These are phyloP conservation scores for Thaumatotibia leucotreta DNA, from an alignment of 1,140 invertebrate species.

Conservation along the genomic window DNA sequence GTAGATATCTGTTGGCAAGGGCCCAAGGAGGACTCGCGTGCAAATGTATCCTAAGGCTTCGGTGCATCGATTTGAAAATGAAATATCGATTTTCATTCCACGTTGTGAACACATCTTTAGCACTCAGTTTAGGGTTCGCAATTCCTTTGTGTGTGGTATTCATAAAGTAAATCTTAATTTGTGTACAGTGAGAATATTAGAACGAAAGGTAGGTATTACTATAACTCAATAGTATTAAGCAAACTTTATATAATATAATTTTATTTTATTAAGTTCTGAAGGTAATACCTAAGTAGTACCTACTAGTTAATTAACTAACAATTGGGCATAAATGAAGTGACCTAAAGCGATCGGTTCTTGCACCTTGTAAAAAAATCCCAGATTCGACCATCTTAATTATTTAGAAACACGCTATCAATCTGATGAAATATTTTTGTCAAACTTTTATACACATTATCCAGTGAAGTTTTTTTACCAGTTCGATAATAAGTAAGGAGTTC, in stretches of 20 bases:
- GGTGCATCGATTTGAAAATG: slow-evolving; percentile 54
- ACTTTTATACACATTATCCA: no score
- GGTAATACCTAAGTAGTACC: no score
- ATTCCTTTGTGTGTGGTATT: slow-evolving; percentile 1
- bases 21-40: slow-evolving; percentile 53
- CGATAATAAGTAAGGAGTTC: no score
- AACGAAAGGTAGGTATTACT: no score
- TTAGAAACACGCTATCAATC: slow-evolving; percentile 37
- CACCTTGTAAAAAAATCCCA: slow-evolving; percentile 15
- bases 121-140: neutral
- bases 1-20: slow-evolving; percentile 62
- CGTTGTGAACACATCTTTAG: slow-evolving; percentile 16
- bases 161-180: neutral
- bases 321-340: neutral
- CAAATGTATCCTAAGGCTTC: slow-evolving; percentile 70
- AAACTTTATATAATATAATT: no score
- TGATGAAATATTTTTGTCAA: slow-evolving; percentile 38
- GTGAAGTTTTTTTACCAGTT: neutral
- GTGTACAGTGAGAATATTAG: no score
- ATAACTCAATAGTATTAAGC: no score
- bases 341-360: neutral
- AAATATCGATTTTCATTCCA: slow-evolving; percentile 64
- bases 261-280: no score
- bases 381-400: slow-evolving; percentile 26
- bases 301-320: no score